phyloP scores from a whole-genome alignment of 64 coral and sea anemone genomes.

The Pocillopora damicornis region DNA sequence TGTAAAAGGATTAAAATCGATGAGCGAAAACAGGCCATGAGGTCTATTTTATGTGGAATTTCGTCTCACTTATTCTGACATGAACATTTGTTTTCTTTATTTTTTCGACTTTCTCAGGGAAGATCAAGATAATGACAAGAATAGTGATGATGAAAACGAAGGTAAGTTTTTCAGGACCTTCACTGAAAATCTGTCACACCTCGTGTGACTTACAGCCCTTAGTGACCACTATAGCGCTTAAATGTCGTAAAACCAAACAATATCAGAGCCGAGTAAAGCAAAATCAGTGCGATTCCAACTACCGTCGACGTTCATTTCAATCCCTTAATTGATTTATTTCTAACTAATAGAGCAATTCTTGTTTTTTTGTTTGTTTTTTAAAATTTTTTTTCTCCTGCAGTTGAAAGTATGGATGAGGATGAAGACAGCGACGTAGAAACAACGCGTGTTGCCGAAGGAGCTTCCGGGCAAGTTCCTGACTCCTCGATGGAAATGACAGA shows the following conservation, averaged over 20 bases:
- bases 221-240: too few relatives aligned
- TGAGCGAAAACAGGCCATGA: background rate
- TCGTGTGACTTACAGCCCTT: too few relatives aligned
- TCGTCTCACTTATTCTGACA: background rate
- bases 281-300: too few relatives aligned
- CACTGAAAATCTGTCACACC: background rate
- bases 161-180: background rate
- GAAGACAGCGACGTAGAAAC: background rate
- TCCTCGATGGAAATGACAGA: background rate
- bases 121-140: background rate
- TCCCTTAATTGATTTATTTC: too few relatives aligned
- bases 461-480: background rate
- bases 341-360: too few relatives aligned
- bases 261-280: too few relatives aligned
- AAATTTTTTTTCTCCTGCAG: background rate
- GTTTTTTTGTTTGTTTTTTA: too few relatives aligned
- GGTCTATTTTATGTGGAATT: background rate
- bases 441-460: background rate
- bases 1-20: too few relatives aligned
- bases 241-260: too few relatives aligned
- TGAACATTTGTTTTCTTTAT: background rate
- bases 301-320: too few relatives aligned
- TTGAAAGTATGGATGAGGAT: conserved; percentile 22
- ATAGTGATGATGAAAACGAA: background rate
- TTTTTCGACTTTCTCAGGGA: background rate